Conservation (phyloP, 2,113 vertebrate species). For the Sturnus vulgaris region DNA sequence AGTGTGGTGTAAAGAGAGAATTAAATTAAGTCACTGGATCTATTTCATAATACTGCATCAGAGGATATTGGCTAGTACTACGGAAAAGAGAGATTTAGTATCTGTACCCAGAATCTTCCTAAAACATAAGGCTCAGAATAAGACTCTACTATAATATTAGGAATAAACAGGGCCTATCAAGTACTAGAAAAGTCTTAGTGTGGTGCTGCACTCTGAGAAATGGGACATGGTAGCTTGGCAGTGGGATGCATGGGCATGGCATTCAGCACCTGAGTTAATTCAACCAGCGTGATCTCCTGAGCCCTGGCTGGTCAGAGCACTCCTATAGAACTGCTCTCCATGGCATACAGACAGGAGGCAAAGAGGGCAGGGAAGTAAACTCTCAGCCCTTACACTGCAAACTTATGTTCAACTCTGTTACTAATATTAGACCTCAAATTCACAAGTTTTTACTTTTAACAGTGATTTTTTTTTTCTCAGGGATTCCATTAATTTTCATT, state of each 20-base stretch:
- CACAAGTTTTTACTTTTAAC: conserved; percentile 20
- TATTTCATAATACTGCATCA: not conserved
- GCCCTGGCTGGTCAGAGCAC: not conserved
- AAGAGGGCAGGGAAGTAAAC: not conserved
- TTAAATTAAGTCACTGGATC: conserved; percentile 9
- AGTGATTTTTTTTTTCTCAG: not conserved
- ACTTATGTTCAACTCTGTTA: not conserved
- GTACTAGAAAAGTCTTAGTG: not conserved
- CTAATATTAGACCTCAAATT: not conserved
- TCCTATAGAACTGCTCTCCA: rapidly evolving
- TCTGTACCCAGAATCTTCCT: not conserved
- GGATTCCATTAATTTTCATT: conserved; percentile 54
- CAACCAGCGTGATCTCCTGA: not conserved
- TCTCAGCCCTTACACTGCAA: not conserved
- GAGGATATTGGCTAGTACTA: not conserved
- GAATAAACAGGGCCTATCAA: not conserved
- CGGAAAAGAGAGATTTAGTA: not conserved
- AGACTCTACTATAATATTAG: not conserved
- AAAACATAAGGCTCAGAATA: not conserved
- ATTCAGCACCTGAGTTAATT: not conserved
- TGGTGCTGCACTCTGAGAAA: not conserved
- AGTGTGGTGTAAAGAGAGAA: not conserved
- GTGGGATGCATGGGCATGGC: not conserved
- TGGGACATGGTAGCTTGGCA: rapidly evolving
- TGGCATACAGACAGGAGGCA: not conserved